Evolutionary conservation across 2,113 vertebrate species (phyloP).

Genomic region (Ornithorhynchus anatinus): DNA sequence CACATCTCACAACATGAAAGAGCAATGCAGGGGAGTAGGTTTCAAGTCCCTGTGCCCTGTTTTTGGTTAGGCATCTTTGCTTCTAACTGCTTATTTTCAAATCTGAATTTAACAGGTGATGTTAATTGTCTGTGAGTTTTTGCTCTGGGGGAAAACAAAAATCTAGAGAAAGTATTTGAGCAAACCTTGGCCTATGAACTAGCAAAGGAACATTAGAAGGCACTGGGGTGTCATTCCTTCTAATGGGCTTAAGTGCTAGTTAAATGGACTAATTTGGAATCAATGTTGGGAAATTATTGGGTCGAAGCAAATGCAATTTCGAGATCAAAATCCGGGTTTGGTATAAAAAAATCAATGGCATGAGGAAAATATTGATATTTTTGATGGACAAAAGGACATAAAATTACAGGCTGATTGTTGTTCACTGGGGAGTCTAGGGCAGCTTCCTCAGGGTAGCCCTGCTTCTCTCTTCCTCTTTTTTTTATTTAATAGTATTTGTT

Average conservation of each 20-base stretch:
- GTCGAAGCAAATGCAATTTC: not conserved
- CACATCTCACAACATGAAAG: not conserved
- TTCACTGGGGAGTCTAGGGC: no score
- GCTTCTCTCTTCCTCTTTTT: no score
- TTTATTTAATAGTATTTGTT: no score
- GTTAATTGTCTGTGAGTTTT: constrained; percentile 23
- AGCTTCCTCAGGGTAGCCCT: no score
- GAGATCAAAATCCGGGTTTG: not conserved
- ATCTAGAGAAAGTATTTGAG: not conserved
- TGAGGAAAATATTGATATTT: no score
- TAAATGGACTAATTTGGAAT: not conserved
- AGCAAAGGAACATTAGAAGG: not conserved
- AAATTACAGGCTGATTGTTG: no score
- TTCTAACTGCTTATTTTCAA: not conserved
- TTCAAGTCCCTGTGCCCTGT: not conserved
- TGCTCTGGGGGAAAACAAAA: not conserved
- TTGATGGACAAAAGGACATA: no score
- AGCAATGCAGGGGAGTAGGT: not conserved
- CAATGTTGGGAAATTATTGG: constrained; percentile 12
- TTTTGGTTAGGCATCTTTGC: not conserved
- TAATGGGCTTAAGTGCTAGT: not conserved
- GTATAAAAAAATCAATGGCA: no score
- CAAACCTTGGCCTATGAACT: not conserved
- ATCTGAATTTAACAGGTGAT: not conserved
- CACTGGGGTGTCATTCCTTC: not conserved